These are phyloP conservation scores for Palythoa caribaeorum DNA, from an alignment of 92 coral and sea anemone genomes.

Conservation along the genomic window DNA sequence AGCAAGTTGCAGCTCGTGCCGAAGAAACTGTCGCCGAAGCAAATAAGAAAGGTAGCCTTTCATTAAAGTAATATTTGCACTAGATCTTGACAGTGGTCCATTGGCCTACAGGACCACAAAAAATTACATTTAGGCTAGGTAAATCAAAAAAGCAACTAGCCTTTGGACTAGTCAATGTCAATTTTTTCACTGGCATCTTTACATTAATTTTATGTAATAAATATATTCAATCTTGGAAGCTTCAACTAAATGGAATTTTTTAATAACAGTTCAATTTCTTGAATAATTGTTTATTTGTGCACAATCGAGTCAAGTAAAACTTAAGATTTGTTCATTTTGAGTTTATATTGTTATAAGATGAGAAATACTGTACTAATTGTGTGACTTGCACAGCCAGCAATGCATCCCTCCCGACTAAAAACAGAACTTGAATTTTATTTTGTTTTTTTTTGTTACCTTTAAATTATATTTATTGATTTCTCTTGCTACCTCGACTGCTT, in stretches of 20 bases:
- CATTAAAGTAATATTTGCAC: not conserved
- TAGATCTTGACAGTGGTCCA: not conserved
- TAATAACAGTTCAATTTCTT: not conserved
- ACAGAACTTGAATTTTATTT: not conserved
- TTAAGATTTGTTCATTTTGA: not conserved
- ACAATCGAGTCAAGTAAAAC: not conserved
- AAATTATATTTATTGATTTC: not conserved
- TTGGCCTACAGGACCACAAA: not conserved
- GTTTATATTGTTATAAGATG: not conserved
- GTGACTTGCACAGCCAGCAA: not conserved
- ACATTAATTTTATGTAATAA: not conserved
- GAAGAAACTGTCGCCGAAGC: conserved; percentile 2
- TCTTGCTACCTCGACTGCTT: not conserved
- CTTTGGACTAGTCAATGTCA: not conserved
- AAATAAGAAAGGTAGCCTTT: conserved; percentile 1
- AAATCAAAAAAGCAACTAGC: not conserved
- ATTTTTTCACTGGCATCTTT: not conserved
- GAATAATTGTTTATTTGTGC: not conserved
- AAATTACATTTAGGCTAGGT: not conserved
- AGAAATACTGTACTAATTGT: not conserved
- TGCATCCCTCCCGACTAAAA: not conserved
- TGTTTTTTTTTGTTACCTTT: not conserved
- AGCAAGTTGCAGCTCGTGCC: not conserved
- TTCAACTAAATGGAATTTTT: not conserved
- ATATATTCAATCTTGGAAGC: not conserved